A percentile compares a stretch with the other conserved stretches of the same genome.
Conservation (phyloP, 2,888 invertebrate species). For the Drosophila mayaguana region DNA sequence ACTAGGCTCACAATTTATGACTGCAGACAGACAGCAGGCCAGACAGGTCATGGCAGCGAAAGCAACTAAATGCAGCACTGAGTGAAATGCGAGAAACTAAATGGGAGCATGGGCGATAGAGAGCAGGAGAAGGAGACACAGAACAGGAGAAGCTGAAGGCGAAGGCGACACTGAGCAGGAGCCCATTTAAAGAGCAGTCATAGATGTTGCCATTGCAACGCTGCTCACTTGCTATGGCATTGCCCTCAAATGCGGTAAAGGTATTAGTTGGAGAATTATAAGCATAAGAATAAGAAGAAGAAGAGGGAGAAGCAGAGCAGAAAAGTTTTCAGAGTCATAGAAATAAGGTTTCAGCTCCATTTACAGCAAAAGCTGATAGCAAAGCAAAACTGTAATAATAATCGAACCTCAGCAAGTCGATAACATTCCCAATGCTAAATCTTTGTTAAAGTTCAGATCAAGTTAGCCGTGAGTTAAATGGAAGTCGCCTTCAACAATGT, state of each 20-base stretch:
- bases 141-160: no score
- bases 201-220: not conserved
- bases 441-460: not conserved
- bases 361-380: not conserved
- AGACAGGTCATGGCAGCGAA: constrained; percentile 18
- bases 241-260: not conserved
- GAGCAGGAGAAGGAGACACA: no score
- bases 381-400: not conserved
- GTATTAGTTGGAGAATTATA: not conserved
- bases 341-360: constrained; percentile 1
- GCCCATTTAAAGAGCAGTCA: not conserved
- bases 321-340: not conserved
- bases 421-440: not conserved
- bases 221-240: constrained; percentile 5
- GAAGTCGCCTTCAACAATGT: no score
- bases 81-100: constrained; percentile 11
- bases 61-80: constrained; percentile 2
- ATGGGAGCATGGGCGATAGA: not conserved
- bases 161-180: not conserved
- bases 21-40: constrained; percentile 38
- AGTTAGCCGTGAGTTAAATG: no score
- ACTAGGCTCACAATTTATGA: constrained; percentile 76
- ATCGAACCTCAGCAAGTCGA: not conserved
- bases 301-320: not conserved
- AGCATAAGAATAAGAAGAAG: not conserved